Evolutionary conservation across 2,797 vertebrate species (phyloP).

Genomic region (Anabas testudineus): DNA sequence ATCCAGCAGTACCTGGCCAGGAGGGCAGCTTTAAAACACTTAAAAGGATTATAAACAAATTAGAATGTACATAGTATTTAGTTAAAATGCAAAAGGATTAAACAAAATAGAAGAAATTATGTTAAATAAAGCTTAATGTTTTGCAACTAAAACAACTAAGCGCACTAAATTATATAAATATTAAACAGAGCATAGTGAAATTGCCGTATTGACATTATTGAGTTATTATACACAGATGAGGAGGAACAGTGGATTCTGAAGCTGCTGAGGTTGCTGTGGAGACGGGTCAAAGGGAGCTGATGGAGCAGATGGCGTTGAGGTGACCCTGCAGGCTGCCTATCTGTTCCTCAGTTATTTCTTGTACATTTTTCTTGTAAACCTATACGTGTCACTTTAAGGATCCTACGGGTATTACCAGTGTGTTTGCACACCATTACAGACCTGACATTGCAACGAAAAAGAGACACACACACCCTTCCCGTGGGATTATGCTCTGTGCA

Average conservation of each 20-base stretch:
- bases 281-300: slow-evolving; percentile 68
- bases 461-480: slow-evolving; percentile 46
- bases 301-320: slow-evolving; percentile 75
- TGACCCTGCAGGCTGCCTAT: slow-evolving; percentile 67
- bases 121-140: not conserved
- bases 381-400: slow-evolving; percentile 44
- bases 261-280: slow-evolving; percentile 55
- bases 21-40: not conserved
- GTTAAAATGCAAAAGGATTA: not conserved
- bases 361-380: slow-evolving; percentile 51
- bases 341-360: slow-evolving; percentile 61
- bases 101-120: not conserved
- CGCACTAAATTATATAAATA: not conserved
- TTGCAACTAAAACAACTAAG: too few species aligned
- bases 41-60: too few species aligned
- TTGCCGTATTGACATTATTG: not conserved
- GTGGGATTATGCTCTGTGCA: slow-evolving; percentile 53
- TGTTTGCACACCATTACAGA: slow-evolving; percentile 68
- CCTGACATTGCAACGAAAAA: slow-evolving; percentile 22
- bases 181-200: not conserved
- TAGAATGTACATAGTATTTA: not conserved
- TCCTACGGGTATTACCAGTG: slow-evolving; percentile 34
- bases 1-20: not conserved
- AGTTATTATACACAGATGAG: slow-evolving; percentile 20
- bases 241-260: slow-evolving; percentile 24